Conservation (phyloP, 2,888 invertebrate species). For the Drosophila aldrichi region DNA sequence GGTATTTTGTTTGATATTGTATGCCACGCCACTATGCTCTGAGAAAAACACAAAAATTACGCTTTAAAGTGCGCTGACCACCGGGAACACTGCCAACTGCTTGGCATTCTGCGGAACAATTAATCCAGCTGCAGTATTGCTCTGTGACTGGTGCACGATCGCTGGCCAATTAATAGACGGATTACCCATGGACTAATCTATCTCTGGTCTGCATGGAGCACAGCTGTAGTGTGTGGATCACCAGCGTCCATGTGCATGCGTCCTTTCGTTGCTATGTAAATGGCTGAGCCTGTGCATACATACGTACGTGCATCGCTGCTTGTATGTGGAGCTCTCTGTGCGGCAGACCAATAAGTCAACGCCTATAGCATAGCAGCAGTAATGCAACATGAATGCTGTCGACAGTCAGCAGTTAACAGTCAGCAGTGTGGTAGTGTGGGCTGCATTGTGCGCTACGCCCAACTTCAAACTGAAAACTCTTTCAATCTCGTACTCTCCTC, state of each 20-base stretch:
- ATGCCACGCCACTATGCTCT: too few relatives aligned
- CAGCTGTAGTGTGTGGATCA: neutral
- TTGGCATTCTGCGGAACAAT: constrained; percentile 34
- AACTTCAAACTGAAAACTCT: neutral
- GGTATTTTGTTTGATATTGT: too few relatives aligned
- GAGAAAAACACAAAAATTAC: too few relatives aligned
- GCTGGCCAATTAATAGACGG: too few relatives aligned
- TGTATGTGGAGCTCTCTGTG: neutral
- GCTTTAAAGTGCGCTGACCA: too few relatives aligned
- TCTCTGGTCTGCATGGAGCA: neutral
- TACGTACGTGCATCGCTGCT: neutral
- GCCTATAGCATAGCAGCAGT: constrained; percentile 7
- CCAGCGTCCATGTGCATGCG: neutral
- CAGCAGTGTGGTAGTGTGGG: too few relatives aligned
- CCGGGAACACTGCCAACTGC: constrained; percentile 2
- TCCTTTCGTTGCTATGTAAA: neutral
- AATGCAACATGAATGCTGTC: constrained; percentile 14
- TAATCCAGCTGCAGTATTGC: constrained; percentile 52
- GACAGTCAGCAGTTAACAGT: neutral
- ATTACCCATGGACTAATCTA: neutral
- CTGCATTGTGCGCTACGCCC: neutral
- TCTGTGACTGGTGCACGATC: constrained; percentile 9
- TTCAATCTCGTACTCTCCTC: neutral
- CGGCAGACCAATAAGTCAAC: constrained; percentile 20
- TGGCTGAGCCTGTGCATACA: neutral